A percentile compares a stretch with the other conserved stretches of the same genome.
phyloP scores from a whole-genome alignment of 2,888 invertebrate genomes.

The Allygus modestus region DNA sequence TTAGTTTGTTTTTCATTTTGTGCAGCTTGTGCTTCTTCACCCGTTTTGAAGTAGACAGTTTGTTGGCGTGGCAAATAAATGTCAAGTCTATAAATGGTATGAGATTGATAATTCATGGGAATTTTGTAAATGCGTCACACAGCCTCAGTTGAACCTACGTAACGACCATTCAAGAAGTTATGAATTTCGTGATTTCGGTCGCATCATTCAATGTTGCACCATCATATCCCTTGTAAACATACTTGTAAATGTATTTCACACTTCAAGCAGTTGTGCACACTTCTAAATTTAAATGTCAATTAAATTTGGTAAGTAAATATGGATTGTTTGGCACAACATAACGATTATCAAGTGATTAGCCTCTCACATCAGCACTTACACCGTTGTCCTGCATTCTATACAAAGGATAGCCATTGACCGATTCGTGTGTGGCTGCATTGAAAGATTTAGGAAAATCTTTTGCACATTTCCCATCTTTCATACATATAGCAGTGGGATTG shows the following conservation, averaged over 20 bases:
- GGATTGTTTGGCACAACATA: constrained; percentile 63
- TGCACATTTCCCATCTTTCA: constrained; percentile 56
- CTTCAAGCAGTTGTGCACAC: constrained; percentile 51
- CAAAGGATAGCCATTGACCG: constrained; percentile 55
- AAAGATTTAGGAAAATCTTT: constrained; percentile 57
- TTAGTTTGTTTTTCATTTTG: no score
- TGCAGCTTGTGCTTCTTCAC: no score
- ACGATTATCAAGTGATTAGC: constrained; percentile 42
- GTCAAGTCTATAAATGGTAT: no score
- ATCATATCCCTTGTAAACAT: not conserved
- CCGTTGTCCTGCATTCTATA: constrained; percentile 45
- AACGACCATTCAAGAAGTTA: no score
- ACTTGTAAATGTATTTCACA: constrained; percentile 10
- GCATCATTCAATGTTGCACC: no score
- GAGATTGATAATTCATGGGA: no score
- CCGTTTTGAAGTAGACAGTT: no score
- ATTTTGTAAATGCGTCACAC: no score
- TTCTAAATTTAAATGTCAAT: constrained; percentile 45
- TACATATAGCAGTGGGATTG: constrained; percentile 35
- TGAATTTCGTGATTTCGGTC: no score
- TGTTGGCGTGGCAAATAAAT: no score
- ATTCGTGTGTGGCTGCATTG: constrained; percentile 28
- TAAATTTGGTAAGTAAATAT: constrained; percentile 43
- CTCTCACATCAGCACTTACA: not conserved
- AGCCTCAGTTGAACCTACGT: no score